These are phyloP conservation scores for Ormyrus nitidulus DNA, from an alignment of 2,888 invertebrate genomes.

Conservation along the genomic window DNA sequence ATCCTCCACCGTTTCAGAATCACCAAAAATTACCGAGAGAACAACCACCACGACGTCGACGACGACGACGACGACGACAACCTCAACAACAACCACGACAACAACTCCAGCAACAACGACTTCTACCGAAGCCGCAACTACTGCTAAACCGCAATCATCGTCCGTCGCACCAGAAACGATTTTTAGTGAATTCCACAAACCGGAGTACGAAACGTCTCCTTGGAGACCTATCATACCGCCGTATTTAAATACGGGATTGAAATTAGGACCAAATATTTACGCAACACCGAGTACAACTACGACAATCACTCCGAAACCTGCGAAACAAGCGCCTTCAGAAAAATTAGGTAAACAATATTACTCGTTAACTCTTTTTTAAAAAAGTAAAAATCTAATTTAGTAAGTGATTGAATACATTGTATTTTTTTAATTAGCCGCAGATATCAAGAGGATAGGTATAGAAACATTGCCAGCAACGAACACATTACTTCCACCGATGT, in stretches of 20 bases:
- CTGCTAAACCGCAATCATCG: neutral
- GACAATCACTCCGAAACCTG: neutral
- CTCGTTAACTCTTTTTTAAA: neutral
- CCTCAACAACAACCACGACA: neutral
- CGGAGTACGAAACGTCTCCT: slow-evolving; percentile 71
- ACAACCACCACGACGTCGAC: slow-evolving; percentile 68
- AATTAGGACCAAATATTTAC: slow-evolving; percentile 57
- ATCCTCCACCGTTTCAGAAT: slow-evolving; percentile 28
- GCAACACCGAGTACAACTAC: slow-evolving; percentile 31
- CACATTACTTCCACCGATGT: slow-evolving; percentile 41
- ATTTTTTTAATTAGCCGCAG: neutral
- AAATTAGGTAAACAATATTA: slow-evolving; percentile 31
- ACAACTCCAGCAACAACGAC: neutral
- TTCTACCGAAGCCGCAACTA: neutral
- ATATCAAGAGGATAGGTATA: neutral
- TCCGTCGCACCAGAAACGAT: slow-evolving; percentile 50
- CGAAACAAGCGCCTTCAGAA: neutral
- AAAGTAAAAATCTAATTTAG: neutral
- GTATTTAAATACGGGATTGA: slow-evolving; percentile 66
- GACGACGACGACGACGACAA: slow-evolving; percentile 4
- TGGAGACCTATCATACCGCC: slow-evolving; percentile 72
- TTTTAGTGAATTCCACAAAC: slow-evolving; percentile 68
- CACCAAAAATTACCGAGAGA: neutral
- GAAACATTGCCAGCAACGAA: slow-evolving; percentile 17
- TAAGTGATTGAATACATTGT: neutral